Evolutionary conservation across 2,888 invertebrate genomes (phyloP).

Genomic region (Coelogynopora nodosa): DNA sequence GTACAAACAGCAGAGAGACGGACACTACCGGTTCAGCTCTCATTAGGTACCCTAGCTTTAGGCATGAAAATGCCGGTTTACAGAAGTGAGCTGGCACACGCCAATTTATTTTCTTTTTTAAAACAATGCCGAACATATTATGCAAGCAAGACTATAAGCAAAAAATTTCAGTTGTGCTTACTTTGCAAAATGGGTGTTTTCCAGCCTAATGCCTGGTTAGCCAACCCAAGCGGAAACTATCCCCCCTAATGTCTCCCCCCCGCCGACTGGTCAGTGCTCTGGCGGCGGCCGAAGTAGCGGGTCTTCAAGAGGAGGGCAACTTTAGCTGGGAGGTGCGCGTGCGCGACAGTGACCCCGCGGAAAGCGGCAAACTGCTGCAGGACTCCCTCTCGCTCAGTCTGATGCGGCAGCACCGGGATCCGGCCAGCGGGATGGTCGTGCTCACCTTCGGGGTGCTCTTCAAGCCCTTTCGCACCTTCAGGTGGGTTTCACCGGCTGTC

Average conservation of each 20-base stretch:
- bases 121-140: no score
- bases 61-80: no score
- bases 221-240: background rate
- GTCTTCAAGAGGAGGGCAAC: slow-evolving; percentile 54
- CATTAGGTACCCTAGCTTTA: no score
- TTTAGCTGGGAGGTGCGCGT: slow-evolving; percentile 54
- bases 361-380: slow-evolving; percentile 35
- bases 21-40: no score
- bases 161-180: no score
- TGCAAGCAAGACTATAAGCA: no score
- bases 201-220: no score
- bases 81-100: no score
- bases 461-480: slow-evolving; percentile 57
- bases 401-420: slow-evolving; percentile 54
- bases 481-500: no score
- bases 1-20: no score
- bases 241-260: background rate
- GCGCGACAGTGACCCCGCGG: slow-evolving; percentile 48
- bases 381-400: slow-evolving; percentile 53
- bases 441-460: slow-evolving; percentile 58
- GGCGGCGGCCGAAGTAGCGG: slow-evolving; percentile 50
- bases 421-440: slow-evolving; percentile 55
- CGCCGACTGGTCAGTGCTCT: background rate
- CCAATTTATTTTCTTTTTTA: no score
- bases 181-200: no score